Percentiles rank a stretch among this genome's conserved stretches.
Evolutionary conservation across 1,140 invertebrate species (phyloP).

Genomic region (Sycophila sp.): DNA sequence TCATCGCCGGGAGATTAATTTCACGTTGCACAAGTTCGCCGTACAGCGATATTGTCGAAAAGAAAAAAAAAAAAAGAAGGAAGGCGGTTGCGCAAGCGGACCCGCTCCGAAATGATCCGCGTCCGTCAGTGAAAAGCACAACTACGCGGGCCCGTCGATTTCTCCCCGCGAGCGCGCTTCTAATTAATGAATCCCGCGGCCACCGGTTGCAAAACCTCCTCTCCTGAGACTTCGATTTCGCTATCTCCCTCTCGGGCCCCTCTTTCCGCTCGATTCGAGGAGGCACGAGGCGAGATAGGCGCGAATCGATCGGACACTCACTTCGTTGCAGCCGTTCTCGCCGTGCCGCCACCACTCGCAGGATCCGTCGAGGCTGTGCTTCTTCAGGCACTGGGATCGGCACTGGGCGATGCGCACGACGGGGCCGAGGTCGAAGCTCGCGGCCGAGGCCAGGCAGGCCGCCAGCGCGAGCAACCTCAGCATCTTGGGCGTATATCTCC

Average conservation of each 20-base stretch:
- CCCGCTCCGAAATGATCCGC: too few relatives aligned
- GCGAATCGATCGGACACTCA: slow-evolving; percentile 42
- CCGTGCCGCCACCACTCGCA: slow-evolving; percentile 55
- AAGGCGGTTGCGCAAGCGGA: too few relatives aligned
- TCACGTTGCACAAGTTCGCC: too few relatives aligned
- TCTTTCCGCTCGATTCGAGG: not conserved
- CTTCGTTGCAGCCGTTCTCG: slow-evolving; percentile 55
- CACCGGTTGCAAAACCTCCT: not conserved
- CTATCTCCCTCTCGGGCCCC: too few relatives aligned
- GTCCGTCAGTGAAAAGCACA: too few relatives aligned
- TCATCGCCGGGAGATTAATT: too few relatives aligned
- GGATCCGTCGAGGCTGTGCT: slow-evolving; percentile 53
- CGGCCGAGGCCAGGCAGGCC: slow-evolving; percentile 33
- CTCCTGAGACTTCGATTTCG: not conserved
- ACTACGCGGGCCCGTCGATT: too few relatives aligned
- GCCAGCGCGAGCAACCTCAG: slow-evolving; percentile 9
- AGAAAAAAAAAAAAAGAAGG: not conserved
- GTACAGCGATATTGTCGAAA: not conserved
- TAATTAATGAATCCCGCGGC: too few relatives aligned
- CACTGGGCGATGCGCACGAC: slow-evolving; percentile 60
- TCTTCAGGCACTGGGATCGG: slow-evolving; percentile 57
- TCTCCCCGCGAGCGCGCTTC: too few relatives aligned
- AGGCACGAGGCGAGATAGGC: not conserved
- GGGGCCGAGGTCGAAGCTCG: slow-evolving; percentile 58
- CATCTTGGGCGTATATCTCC: not conserved